Base-by-base conservation (phyloP, 2,113 vertebrate genomes). In the Etheostoma spectabile region DNA sequence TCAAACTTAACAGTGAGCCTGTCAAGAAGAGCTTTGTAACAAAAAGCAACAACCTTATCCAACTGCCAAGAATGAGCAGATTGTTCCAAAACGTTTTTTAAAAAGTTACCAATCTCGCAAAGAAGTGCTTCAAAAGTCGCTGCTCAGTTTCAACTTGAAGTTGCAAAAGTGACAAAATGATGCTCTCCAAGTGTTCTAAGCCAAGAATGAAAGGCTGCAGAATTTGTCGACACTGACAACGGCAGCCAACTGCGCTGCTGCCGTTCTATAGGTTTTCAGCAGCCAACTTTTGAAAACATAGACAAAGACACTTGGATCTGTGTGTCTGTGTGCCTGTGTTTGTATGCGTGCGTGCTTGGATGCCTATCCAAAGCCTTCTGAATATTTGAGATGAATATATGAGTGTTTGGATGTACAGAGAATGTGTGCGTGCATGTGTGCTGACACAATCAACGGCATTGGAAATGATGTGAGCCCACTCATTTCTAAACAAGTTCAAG, bases 241-340 rank as follows among this genome's bases (percentile, higher is more conserved):
- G 46, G 63, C 79, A 79, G 83, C 86, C 85, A 86, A 87, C 68
- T 53, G 48, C 22, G 38, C 70, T 52, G 57, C 67, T 83, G 79
- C 84, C 35, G 56, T 69, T 85, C 62, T 80, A 79, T 84, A 66
- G n/a, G 51, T 82, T 83, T 61, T 53, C 81, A 61, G 49, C 48
- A 82, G 90, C 87, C 85, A 90, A 88, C 62, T 67, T 87, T 74
- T 52, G 75, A 83, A 81, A 86, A 84, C 75, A 69, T 66, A 82
- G 68, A 85, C 77, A 86, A 79, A 80, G 35, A 80, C 61, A 61
- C 3, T 45, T 70, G 83, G 67, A 82, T 80, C 30, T 55, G 45
- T 74, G 67, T 71, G 59, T 64, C 21, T 55, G 22, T 42, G 51
- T 33, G 66, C 21, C 19, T 56, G n/a, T 55, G 30, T 74, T 18